A percentile compares a stretch with the other conserved stretches of the same genome.
Conservation (phyloP, 2,888 invertebrate genomes). For the Axea sp. region DNA sequence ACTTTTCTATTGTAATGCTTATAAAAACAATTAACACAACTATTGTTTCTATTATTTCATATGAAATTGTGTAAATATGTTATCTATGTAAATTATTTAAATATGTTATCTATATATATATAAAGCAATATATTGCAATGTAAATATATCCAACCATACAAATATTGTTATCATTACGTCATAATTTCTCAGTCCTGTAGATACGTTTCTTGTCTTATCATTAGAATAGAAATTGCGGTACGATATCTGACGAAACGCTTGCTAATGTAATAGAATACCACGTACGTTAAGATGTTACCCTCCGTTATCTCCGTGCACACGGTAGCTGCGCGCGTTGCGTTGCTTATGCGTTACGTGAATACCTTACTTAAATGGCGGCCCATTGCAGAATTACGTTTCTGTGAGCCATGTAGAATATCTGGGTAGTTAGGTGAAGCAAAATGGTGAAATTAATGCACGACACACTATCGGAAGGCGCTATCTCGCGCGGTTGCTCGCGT, state of each 20-base stretch:
- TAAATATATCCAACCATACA: constrained; percentile 30
- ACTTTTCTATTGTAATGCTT: no score
- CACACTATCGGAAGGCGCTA: constrained; percentile 72
- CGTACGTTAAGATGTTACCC: constrained; percentile 74
- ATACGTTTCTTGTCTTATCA: constrained; percentile 61
- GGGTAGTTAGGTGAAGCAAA: constrained; percentile 65
- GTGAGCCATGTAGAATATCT: constrained; percentile 62
- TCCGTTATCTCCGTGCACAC: constrained; percentile 78
- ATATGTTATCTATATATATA: no score
- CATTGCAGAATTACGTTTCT: constrained; percentile 61
- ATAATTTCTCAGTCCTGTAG: constrained; percentile 31
- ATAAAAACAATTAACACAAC: no score
- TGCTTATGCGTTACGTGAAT: constrained; percentile 79
- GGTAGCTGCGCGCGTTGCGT: constrained; percentile 75
- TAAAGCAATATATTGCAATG: constrained; percentile 16
- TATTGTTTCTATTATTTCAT: no score
- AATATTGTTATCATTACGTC: constrained; percentile 48
- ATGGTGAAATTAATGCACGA: constrained; percentile 73
- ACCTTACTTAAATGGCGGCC: constrained; percentile 75
- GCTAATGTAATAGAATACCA: constrained; percentile 73
- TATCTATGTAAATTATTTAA: no score
- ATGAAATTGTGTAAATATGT: no score
- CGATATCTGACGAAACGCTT: constrained; percentile 58
- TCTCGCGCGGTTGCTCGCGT: constrained; percentile 66
- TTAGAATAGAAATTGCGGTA: constrained; percentile 30